Base-by-base conservation (phyloP, 1,140 invertebrate genomes). In the Dendroctonus valens region DNA sequence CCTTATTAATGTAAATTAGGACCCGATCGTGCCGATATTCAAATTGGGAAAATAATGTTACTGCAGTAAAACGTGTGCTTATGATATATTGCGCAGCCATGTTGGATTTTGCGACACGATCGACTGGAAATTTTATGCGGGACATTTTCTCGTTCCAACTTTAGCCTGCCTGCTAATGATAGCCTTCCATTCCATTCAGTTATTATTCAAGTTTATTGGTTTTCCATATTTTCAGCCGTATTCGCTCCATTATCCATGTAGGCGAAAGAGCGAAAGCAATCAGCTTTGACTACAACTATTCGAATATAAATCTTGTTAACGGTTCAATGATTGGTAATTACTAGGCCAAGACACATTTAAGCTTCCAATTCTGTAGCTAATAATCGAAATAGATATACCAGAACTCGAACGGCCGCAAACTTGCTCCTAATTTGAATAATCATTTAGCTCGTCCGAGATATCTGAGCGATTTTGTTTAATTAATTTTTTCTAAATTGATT, bases 1-100 rank as follows among this genome's bases (percentile, higher is more conserved):
- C 58, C 58, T 78, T 79, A 78, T 78, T 79, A 52, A 79, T 79
- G 77, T 72, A 79, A 79, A 79, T 79, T 59, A 14, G 14, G 40
- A 51, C 54, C 73, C 77, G 76, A 78, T 77, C 75, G 68, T 58
- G 44, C 70, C 73, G 69, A 75, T 78, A 77, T 78, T 78, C 76
- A 78, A 78, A 78, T 78, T 77, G 70, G 70, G 59, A 69, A 76
- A 76, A 76, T 76, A 77, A 77, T 75, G 73, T 75, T 76, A 75
- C 74, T 75, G 74, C 74, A 75, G 69, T 72, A 68, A 68, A 65
- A 71, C 73, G 71, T 73, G 74, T 71, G 61, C 70, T 75, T 76
- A 77, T 77, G 76, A 77, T 75, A 73, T 76, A 77, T 77, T 73
- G 76, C 71, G 65, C 71, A 69, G 75, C 75, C 75, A 76, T 76